These are phyloP conservation scores for Chaetorhynchus papuensis DNA, from an alignment of 2,113 vertebrate genomes.

Conservation along the genomic window DNA sequence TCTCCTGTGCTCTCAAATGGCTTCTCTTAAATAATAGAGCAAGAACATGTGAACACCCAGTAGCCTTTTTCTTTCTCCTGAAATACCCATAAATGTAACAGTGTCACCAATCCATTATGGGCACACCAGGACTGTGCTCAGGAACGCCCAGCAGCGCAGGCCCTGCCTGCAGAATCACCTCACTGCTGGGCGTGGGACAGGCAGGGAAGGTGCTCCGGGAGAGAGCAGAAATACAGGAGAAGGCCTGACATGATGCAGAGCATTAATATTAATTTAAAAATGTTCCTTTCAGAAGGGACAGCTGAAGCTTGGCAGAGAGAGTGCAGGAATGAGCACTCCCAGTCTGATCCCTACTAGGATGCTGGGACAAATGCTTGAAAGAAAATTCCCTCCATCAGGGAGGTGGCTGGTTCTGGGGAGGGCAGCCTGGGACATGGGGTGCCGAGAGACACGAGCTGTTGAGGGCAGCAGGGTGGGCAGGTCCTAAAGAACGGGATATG, in stretches of 20 bases:
- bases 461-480: not conserved
- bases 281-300: not conserved
- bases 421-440: fast-evolving
- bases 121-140: not conserved
- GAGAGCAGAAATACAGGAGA: not conserved
- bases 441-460: fast-evolving
- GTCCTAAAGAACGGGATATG: not conserved
- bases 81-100: not conserved
- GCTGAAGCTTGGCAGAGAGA: not conserved
- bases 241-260: not conserved
- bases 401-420: too few species aligned
- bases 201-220: not conserved
- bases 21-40: slow-evolving; percentile 50
- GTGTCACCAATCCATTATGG: not conserved
- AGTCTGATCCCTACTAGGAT: not conserved
- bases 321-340: not conserved
- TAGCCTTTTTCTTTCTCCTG: not conserved
- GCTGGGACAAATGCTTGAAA: not conserved
- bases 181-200: not conserved
- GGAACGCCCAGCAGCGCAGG: not conserved
- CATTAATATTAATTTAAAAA: not conserved
- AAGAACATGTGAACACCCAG: not conserved
- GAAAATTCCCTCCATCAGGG: not conserved
- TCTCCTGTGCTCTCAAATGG: not conserved
- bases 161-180: fast-evolving